Conservation (phyloP, 1,140 invertebrate species). For the Drosophila kepulauana region DNA sequence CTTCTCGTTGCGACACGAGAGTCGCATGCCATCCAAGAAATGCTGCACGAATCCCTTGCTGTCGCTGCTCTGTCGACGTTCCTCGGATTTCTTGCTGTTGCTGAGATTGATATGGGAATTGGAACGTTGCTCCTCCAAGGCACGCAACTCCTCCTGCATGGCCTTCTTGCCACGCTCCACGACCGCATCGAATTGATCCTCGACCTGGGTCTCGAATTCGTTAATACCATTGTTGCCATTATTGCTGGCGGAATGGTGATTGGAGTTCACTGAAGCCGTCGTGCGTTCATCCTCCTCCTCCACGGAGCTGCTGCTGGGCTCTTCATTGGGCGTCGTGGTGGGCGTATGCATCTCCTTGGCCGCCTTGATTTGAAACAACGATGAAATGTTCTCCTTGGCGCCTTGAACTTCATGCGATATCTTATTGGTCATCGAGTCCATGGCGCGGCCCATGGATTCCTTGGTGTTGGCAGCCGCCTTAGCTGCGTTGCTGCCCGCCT, state of each 20-base stretch:
- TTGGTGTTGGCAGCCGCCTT: conserved; percentile 66
- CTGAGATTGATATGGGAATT: conserved; percentile 34
- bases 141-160: conserved; percentile 72
- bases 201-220: conserved; percentile 47
- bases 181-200: conserved; percentile 68
- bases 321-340: conserved; percentile 55
- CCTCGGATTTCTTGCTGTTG: conserved; percentile 30
- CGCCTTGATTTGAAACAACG: conserved; percentile 77
- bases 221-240: conserved; percentile 52
- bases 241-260: conserved; percentile 70
- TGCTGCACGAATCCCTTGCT: conserved; percentile 73
- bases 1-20: conserved; percentile 79
- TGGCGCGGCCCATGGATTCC: conserved; percentile 69
- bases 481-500: conserved; percentile 62
- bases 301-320: conserved; percentile 40
- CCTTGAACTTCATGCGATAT: conserved; percentile 70
- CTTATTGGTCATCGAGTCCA: conserved; percentile 71
- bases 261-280: conserved; percentile 81
- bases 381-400: conserved; percentile 76
- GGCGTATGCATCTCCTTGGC: conserved; percentile 51
- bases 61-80: conserved; percentile 38
- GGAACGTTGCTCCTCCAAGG: conserved; percentile 54
- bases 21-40: conserved; percentile 63
- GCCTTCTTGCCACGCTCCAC: conserved; percentile 79
- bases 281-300: conserved; percentile 77